phyloP scores from a whole-genome alignment of 2,888 invertebrate genomes.

The Brachycybe producta region DNA sequence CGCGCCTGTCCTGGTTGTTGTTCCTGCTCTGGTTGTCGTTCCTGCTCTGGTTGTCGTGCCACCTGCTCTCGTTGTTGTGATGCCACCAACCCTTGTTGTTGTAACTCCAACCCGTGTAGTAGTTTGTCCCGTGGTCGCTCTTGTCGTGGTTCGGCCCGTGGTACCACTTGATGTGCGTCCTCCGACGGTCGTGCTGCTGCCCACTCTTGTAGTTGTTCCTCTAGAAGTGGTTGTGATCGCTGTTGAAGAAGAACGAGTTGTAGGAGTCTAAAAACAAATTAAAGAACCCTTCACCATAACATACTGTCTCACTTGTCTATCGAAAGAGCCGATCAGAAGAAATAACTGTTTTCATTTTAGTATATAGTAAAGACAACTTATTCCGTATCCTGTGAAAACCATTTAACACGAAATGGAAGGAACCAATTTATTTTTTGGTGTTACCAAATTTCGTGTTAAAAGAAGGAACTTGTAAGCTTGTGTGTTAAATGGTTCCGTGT shows the following conservation, averaged over 20 bases:
- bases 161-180: neutral
- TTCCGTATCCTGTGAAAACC: too few species aligned
- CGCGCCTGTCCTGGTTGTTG: neutral
- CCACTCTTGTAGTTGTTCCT: neutral
- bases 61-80: neutral
- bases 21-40: neutral
- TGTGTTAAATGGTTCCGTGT: too few species aligned
- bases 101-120: neutral
- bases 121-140: neutral
- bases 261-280: too few species aligned
- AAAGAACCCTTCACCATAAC: too few species aligned
- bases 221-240: neutral
- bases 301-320: too few species aligned
- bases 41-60: neutral
- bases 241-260: neutral
- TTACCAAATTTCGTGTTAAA: too few species aligned
- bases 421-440: too few species aligned
- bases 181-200: neutral
- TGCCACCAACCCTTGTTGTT: neutral
- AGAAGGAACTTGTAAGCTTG: too few species aligned
- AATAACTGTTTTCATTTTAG: too few species aligned
- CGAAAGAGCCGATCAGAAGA: neutral
- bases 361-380: too few species aligned
- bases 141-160: neutral
- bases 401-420: too few species aligned